These are phyloP conservation scores for Murina feae DNA, from an alignment of 2,113 vertebrate species.

Conservation along the genomic window DNA sequence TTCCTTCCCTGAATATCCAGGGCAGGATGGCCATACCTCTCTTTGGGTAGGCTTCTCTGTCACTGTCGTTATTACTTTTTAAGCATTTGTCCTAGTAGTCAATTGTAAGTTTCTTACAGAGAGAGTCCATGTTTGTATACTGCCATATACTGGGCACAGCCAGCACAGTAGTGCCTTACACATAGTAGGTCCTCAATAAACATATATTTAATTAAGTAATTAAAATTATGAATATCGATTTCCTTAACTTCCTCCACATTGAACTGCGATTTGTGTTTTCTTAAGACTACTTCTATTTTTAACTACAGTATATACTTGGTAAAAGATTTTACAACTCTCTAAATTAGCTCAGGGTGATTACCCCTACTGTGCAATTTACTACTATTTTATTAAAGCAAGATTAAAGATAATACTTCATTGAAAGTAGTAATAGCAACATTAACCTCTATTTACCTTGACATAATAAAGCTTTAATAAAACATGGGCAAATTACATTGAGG, in stretches of 20 bases:
- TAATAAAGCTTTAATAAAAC: conserved; percentile 87
- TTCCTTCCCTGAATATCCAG: not conserved
- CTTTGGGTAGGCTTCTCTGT: not conserved
- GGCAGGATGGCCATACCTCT: not conserved
- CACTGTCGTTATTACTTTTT: not conserved
- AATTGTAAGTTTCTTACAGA: not conserved
- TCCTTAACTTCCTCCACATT: conserved; percentile 41
- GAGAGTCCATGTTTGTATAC: not conserved
- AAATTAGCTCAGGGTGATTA: conserved; percentile 82
- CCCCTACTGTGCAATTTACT: conserved; percentile 80
- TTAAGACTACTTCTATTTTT: conserved; percentile 73
- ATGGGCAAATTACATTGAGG: conserved; percentile 81
- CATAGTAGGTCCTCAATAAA: conserved; percentile 64
- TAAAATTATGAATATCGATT: conserved; percentile 47
- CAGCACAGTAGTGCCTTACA: not conserved
- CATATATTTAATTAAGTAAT: conserved; percentile 52
- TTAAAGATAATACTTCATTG: conserved; percentile 84
- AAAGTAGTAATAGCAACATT: conserved; percentile 80
- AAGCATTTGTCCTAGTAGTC: not conserved
- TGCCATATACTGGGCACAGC: not conserved
- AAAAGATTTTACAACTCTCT: conserved; percentile 77
- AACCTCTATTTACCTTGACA: conserved; percentile 87
- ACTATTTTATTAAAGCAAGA: conserved; percentile 85
- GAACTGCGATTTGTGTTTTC: conserved; percentile 63
- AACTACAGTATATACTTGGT: conserved; percentile 67